Evolutionary conservation across 1,140 invertebrate genomes (phyloP), one percentile per base, ranked within the genome.

Genomic region (Colletes gigas): DNA sequence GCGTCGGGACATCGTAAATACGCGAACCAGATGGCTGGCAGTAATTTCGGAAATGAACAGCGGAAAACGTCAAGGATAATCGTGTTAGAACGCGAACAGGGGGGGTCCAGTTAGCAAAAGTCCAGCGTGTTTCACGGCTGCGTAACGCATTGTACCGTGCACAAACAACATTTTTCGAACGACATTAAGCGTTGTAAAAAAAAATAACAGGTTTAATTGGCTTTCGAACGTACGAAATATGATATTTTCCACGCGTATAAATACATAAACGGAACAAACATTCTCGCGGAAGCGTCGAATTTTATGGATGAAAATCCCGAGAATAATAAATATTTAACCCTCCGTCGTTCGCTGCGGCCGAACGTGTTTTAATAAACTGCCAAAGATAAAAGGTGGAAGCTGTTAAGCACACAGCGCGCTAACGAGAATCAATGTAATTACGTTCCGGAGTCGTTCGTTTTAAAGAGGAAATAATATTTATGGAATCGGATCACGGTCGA

Each of bases 1-100:
- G 52, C 17, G n/a, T 21, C n/a, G 54, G 63, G 21, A 75, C 78
- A 80, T 79, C 80, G 62, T 82, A 84, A 86, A 86, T 84, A 82
- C 66, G 55, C n/a, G 80, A 44, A 62, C 60, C 83, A 85, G 60
- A 79, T 82, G 84, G 83, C 75, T 41, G 21, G 67, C 30, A 50
- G 55, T 84, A 78, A 73, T 78, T 74, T 62, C 77, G 67, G 66
- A 79, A 86, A 79, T 85, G 62, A 85, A 76, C 74, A 72, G 41
- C 41, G 71, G 73, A 79, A 75, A 84, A 59, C 66, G 81, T 62
- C 73, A 47, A 74, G 47, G 47, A 65, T 50, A 39, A 81, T 63
- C 60, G 59, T 39, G 65, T 75, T 85, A 85, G 55, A 57, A 70
- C 54, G 52, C 63, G 62, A 47, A 54, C 50, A 30, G 70, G 44